These are phyloP conservation scores for Gallinago solitaria DNA, from an alignment of 2,797 vertebrate species.

Conservation along the genomic window DNA sequence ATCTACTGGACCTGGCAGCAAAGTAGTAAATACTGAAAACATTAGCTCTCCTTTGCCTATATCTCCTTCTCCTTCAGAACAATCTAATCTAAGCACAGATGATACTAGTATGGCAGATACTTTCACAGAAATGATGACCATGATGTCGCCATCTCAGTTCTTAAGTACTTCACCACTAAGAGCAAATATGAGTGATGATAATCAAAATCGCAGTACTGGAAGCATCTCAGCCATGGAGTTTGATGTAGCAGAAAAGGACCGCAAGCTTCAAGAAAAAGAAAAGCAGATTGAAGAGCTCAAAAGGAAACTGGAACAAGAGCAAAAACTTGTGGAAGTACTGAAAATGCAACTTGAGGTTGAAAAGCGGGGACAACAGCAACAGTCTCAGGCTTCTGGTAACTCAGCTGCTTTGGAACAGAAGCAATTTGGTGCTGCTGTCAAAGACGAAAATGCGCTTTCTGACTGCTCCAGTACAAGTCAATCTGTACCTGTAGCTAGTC, in stretches of 20 bases:
- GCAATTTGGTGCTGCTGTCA: constrained; percentile 68
- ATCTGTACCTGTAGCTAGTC: constrained; percentile 29
- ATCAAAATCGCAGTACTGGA: constrained; percentile 59
- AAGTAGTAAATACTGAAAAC: constrained; percentile 62
- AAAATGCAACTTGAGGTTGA: constrained; percentile 96
- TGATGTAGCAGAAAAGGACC: constrained; percentile 84
- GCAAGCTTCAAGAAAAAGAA: constrained; percentile 94
- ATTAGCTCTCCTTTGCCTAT: constrained; percentile 82
- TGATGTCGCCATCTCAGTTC: constrained; percentile 79
- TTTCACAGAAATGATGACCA: constrained; percentile 77
- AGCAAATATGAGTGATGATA: constrained; percentile 71
- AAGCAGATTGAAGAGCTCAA: constrained; percentile 95
- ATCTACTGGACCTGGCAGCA: constrained; percentile 28
- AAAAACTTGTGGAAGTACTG: constrained; percentile 93
- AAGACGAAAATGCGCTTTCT: constrained; percentile 79
- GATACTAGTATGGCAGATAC: constrained; percentile 79
- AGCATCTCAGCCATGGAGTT: constrained; percentile 70
- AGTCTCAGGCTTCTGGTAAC: constrained; percentile 54
- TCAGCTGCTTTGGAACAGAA: constrained; percentile 62
- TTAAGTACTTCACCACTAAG: constrained; percentile 74
- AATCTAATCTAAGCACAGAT: constrained; percentile 84
- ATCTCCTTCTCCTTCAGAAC: constrained; percentile 88
- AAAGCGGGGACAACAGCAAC: constrained; percentile 86
- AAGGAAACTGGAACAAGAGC: constrained; percentile 93
- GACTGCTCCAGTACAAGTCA: constrained; percentile 73